Percentiles rank a stretch among this genome's conserved stretches.
phyloP scores from a whole-genome alignment of 2,797 vertebrate genomes.

The Acanthornis magna region DNA sequence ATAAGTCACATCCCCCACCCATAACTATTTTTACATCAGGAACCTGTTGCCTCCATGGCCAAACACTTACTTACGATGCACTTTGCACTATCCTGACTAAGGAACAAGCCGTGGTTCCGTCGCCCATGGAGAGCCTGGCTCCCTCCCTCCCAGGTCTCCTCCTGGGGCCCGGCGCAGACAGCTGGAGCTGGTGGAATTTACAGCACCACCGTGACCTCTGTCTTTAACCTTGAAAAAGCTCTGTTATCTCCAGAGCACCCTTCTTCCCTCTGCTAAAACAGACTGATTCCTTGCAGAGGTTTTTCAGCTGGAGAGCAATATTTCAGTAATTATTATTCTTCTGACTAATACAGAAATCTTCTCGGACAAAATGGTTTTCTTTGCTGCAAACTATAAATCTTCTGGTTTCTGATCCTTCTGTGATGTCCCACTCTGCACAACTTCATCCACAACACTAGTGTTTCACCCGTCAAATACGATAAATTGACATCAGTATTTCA shows the following conservation, averaged over 20 bases:
- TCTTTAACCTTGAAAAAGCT: conserved; percentile 41
- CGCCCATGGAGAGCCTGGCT: neutral
- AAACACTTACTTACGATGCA: neutral
- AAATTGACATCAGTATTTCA: neutral
- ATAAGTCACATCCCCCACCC: neutral
- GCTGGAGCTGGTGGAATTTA: conserved; percentile 5
- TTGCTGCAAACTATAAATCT: neutral
- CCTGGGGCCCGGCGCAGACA: neutral
- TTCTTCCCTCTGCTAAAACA: neutral
- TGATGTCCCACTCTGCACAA: neutral
- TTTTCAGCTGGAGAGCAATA: neutral
- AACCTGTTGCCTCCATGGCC: neutral
- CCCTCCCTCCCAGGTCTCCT: neutral
- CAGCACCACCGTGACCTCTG: neutral
- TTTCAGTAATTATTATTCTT: neutral
- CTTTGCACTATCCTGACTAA: neutral
- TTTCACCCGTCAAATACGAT: neutral
- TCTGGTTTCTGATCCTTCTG: neutral
- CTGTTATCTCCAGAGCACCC: conserved; percentile 2
- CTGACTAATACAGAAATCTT: neutral
- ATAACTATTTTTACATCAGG: neutral
- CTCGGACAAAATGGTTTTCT: neutral
- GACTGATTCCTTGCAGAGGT: neutral
- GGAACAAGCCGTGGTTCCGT: neutral
- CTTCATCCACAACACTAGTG: neutral